These are phyloP conservation scores for Adelges cooleyi DNA, from an alignment of 1,140 invertebrate genomes.

Conservation along the genomic window DNA sequence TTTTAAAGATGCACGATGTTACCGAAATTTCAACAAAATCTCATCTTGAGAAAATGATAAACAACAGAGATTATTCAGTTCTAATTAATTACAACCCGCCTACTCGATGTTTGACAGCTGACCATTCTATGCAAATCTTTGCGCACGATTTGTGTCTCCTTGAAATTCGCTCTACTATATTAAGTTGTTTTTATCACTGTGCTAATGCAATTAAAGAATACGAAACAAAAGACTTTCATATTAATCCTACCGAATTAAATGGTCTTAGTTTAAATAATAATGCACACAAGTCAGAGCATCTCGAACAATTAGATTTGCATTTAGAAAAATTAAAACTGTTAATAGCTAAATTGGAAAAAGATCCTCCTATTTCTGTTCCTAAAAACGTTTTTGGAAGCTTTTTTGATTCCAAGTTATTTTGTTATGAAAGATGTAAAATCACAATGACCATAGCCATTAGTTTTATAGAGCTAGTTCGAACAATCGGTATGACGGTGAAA, in stretches of 20 bases:
- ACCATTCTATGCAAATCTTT: constrained; percentile 7
- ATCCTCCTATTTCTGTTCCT: constrained; percentile 5
- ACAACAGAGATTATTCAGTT: constrained; percentile 18
- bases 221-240: not conserved
- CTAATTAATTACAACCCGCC: constrained; percentile 10
- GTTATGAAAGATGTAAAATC: not conserved
- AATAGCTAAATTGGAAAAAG: not conserved
- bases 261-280: not conserved
- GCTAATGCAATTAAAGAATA: not conserved
- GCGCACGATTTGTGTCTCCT: not conserved
- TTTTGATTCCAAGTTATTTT: constrained; percentile 11
- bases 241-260: not conserved
- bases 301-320: not conserved
- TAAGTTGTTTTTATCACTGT: constrained; percentile 15
- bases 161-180: constrained; percentile 1
- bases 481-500: not conserved
- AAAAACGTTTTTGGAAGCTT: constrained; percentile 22
- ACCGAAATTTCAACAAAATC: not conserved
- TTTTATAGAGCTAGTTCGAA: not conserved
- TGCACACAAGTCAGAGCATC: not conserved
- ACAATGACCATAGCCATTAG: not conserved
- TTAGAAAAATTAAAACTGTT: not conserved
- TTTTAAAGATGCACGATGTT: constrained; percentile 14
- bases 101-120: not conserved
- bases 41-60: constrained; percentile 12